Evolutionary conservation across 2,888 invertebrate genomes (phyloP).

Genomic region (Pandemis heparana): DNA sequence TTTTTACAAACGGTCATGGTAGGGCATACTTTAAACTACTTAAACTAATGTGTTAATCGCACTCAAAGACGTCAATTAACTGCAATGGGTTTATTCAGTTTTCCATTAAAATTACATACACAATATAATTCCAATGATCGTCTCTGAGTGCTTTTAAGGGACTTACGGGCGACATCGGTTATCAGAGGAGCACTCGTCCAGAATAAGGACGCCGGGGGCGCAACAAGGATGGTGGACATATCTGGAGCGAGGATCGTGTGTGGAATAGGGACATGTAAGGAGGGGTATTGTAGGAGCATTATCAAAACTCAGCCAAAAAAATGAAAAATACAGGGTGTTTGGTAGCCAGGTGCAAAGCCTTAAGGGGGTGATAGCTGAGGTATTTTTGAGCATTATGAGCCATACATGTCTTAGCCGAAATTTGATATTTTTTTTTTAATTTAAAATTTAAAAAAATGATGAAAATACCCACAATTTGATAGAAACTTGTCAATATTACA

Average conservation of each 20-base stretch:
- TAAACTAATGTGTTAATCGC: not conserved
- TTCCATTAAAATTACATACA: not conserved
- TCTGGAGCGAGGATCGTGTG: constrained; percentile 7
- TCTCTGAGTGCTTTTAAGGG: not conserved
- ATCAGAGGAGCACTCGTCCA: not conserved
- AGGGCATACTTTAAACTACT: constrained; percentile 39
- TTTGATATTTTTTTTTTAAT: too few relatives aligned
- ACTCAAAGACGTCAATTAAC: not conserved
- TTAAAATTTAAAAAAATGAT: too few relatives aligned
- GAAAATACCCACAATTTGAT: too few relatives aligned
- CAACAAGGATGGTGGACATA: not conserved
- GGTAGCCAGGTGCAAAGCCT: too few relatives aligned
- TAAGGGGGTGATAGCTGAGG: too few relatives aligned
- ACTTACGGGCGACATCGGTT: constrained; percentile 1
- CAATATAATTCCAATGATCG: not conserved
- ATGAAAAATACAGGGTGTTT: too few relatives aligned
- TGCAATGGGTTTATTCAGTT: too few relatives aligned
- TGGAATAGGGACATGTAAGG: not conserved
- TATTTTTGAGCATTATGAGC: too few relatives aligned
- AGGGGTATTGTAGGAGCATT: too few relatives aligned
- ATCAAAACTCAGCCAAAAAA: too few relatives aligned
- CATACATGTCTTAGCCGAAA: too few relatives aligned
- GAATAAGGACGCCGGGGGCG: not conserved
- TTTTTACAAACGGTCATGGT: constrained; percentile 17
- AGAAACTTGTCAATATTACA: too few relatives aligned